Evolutionary conservation across 2,113 vertebrate genomes (phyloP), one percentile per base, ranked within the genome.

Genomic region (Illadopsis cleaveri): DNA sequence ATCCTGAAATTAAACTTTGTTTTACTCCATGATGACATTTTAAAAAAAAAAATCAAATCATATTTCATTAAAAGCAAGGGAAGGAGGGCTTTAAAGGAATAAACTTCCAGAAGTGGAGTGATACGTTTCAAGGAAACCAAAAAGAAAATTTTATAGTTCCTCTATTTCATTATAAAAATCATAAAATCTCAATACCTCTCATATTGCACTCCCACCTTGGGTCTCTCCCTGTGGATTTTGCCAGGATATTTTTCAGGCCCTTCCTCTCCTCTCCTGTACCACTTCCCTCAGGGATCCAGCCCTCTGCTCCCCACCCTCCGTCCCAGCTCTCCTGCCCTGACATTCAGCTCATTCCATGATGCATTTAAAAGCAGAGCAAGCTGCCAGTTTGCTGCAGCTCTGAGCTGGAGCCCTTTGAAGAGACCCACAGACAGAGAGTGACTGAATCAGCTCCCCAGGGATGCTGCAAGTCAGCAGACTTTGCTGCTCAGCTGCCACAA

Each of bases 381-480:
- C 83, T 91, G 80, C 68, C 77, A 58, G 69, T 79, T 68, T 64
- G n/a, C 69, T 73, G 38, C 19, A 76, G 65, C 31, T 57, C 66
- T 15, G 53, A 90, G 66, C 53, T 89, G 71, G 45, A 89, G 77
- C 76, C 62, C 72, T 93, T 57, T 91, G 87, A 95, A 89, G 73
- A 82, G 51, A 86, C 40, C 38, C 31, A 58, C 51, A 81, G 54
- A 5, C 37, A 53, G 50, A 73, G 45, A 42, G 64, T 4, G 44
- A 50, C 81, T 68, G 70, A 66, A 70, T 56, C 61, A 75, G 11
- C 65, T 96, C 81, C 69, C 57, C 2, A 1, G 81, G 69, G 92
- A 72, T 88, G 82, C 93, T 88, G 75, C 66, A 62, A 88, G 70
- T 87, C 94, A 92, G 75, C 90, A 89, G 78, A 50, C 69, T 89